phyloP scores from a whole-genome alignment of 1,140 invertebrate genomes.

The Branchinecta lynchi region DNA sequence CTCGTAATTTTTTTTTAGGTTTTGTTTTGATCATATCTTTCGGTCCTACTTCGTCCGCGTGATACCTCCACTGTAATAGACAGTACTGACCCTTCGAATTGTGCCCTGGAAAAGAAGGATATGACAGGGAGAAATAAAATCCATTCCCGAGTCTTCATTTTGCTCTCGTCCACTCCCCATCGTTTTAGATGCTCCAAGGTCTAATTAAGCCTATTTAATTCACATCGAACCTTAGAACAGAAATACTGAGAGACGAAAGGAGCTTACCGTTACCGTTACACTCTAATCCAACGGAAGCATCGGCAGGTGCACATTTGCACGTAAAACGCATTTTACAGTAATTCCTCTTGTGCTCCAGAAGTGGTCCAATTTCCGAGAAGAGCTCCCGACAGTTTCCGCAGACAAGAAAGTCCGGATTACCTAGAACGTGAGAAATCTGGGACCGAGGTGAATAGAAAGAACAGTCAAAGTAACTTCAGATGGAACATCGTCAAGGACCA shows the following conservation, averaged over 20 bases:
- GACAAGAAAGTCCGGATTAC: conserved; percentile 52
- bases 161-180: neutral
- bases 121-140: no score
- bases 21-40: no score
- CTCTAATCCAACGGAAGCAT: neutral
- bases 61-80: no score
- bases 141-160: no score
- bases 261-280: neutral
- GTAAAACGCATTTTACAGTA: conserved; percentile 3
- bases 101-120: no score
- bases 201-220: neutral
- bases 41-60: no score
- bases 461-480: no score
- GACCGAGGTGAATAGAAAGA: no score
- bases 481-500: no score
- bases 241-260: no score
- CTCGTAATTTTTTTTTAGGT: no score
- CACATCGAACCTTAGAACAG: neutral
- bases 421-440: neutral
- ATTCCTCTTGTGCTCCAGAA: conserved; percentile 56
- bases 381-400: conserved; percentile 72
- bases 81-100: no score
- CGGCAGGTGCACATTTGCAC: neutral
- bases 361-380: conserved; percentile 60
- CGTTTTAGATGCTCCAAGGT: neutral